Evolutionary conservation across 1,140 invertebrate species (phyloP), one percentile per base, ranked within the genome.

Genomic region (Cryptotermes secundus): DNA sequence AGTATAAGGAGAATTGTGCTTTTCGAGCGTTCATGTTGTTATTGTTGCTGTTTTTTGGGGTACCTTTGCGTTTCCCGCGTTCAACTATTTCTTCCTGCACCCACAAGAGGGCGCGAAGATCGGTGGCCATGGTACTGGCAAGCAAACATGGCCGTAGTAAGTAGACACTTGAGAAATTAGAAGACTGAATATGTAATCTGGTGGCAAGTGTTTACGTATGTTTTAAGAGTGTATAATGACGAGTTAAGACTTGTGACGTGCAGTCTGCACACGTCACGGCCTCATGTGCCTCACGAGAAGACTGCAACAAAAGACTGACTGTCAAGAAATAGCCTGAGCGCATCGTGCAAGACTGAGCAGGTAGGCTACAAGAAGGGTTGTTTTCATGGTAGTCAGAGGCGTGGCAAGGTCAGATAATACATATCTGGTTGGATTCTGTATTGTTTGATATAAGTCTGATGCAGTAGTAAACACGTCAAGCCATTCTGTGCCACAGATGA

Each of bases 241-340:
- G 72, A 82, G 42, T 65, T 84, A 84, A 84, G 81, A 84, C 84
- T 82, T 82, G 84, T 84, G 83, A 79, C 72, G 84, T 84, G 84
- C 80, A 82, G 42, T 81, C 34, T 80, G 80, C 81, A 84, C 84
- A 84, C 72, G 84, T 81, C 79, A 84, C 84, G 84, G 84, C 84
- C 84, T 42, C 53, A 84, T 84, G 84, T 84, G 84, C 84, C 84
- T 82, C 80, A 82, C 84, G 84, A 84, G 45, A 84, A 84, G 84
- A 84, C 84, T 84, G 84, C 84, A 59, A 53, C 80, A 84, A n/a
- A 84, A 84, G 84, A 84, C 84, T 84, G 84, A 84, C 72, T 34
- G 72, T 59, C 38, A 34, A n/a, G 34, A 82, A 49, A 84, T 31
- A 80, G 72, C 79, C 83, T 36, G 49, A 34, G 35, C 49, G 72